A percentile compares a stretch with the other conserved stretches of the same genome.
Evolutionary conservation across 1,140 invertebrate species (phyloP).

Genomic region (Zaprionus ghesquierei): DNA sequence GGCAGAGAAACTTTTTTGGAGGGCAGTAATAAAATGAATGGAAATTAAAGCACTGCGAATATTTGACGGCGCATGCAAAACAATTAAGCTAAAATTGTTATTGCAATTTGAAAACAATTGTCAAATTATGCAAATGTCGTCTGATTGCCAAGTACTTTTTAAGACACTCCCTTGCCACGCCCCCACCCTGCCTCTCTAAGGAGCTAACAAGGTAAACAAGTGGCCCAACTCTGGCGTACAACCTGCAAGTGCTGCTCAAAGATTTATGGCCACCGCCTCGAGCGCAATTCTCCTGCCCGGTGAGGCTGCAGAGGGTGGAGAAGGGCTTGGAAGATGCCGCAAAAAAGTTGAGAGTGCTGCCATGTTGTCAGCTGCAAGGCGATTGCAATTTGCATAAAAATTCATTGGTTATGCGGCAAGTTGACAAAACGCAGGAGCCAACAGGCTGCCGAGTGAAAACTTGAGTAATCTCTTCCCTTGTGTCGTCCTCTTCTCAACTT

Average conservation of each 20-base stretch:
- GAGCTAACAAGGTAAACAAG: slow-evolving; percentile 72
- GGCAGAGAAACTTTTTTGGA: slow-evolving; percentile 53
- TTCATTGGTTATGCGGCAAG: slow-evolving; percentile 73
- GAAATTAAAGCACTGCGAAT: slow-evolving; percentile 69
- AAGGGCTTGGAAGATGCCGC: slow-evolving; percentile 12
- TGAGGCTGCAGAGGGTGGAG: background rate
- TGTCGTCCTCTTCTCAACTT: background rate
- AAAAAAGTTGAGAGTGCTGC: slow-evolving; percentile 59
- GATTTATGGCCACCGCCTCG: slow-evolving; percentile 67
- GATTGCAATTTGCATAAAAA: slow-evolving; percentile 80
- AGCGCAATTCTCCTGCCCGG: slow-evolving; percentile 3
- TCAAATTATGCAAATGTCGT: slow-evolving; percentile 78
- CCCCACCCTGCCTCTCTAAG: background rate
- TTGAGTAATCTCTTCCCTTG: slow-evolving; percentile 14
- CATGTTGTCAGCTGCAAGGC: slow-evolving; percentile 73
- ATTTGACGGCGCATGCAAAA: slow-evolving; percentile 68
- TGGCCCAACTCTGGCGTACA: slow-evolving; percentile 6
- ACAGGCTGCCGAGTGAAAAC: slow-evolving; percentile 24
- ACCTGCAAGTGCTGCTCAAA: slow-evolving; percentile 59
- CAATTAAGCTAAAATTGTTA: slow-evolving; percentile 82
- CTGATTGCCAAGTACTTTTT: slow-evolving; percentile 76
- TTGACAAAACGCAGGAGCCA: slow-evolving; percentile 46
- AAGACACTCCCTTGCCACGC: slow-evolving; percentile 15
- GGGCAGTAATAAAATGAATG: slow-evolving; percentile 75
- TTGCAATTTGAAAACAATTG: slow-evolving; percentile 82